Base-by-base conservation (phyloP, 2,888 invertebrate species). In the Lepidochrysops patricia region DNA sequence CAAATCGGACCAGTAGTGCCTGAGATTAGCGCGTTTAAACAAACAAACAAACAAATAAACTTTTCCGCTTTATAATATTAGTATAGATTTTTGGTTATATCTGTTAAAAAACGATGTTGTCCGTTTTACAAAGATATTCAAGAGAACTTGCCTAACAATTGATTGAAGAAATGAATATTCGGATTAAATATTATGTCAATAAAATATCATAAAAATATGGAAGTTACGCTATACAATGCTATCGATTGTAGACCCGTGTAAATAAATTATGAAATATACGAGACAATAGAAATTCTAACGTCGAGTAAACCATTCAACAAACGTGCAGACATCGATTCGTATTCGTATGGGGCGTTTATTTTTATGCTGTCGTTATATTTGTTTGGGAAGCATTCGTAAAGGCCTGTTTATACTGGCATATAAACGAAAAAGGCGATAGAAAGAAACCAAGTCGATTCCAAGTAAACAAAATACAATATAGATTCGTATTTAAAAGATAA, bases 261-360 rank as follows among this genome's bases (percentile, higher is more conserved):
- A 43, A 43, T 43, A 43, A 43, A 43, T n/a, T n/a, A n/a, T n/a
- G n/a, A n/a, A n/a, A 43, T 43, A 4, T 9, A 43, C 43, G 43
- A 23, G 43, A 43, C 19, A 43, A 57, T 35, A 57, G 35, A 57
- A 25, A 23, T 35, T 35, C 4, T 35, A 57, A 35, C 57, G 57
- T 23, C 26, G 13, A 57, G 35, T 23, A 57, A 15, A 13, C 35
- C 57, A 57, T 57, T 57, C 13, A 35, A 57, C 57, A 57, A 57
- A 35, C 34, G 15, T 43, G 52, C 12, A 29, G 13, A 35, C 48
- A 65, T 35, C 35, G 57, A 64, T 68, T 66, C 60, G 68, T 69
- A 75, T 75, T 74, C 76, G 70, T 54, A 62, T 58, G 60, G 68
- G 67, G 66, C 71, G 72, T 70, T 74, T 69, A 68, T 29, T 23